These are phyloP conservation scores for Aphidoletes aphidimyza DNA, from an alignment of 2,888 invertebrate genomes.

Conservation along the genomic window DNA sequence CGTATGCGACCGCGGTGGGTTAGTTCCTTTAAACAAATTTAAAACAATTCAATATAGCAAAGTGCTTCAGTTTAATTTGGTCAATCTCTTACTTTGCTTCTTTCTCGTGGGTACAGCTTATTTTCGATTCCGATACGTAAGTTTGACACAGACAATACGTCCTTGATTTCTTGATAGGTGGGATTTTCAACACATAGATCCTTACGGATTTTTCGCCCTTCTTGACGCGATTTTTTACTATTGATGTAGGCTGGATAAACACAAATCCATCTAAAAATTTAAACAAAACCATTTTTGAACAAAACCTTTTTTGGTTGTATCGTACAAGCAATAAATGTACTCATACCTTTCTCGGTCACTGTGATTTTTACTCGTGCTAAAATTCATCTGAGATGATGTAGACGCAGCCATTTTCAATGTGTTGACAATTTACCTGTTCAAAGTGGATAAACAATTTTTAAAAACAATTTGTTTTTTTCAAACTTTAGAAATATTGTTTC, in stretches of 20 bases:
- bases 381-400: slow-evolving; percentile 70
- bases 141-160: slow-evolving; percentile 86
- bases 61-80: too few relatives aligned
- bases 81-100: slow-evolving; percentile 75
- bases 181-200: slow-evolving; percentile 93
- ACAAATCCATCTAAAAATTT: slow-evolving; percentile 85
- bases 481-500: too few relatives aligned
- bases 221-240: slow-evolving; percentile 88
- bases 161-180: slow-evolving; percentile 92
- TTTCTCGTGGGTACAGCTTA: slow-evolving; percentile 90
- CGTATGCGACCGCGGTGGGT: slow-evolving; percentile 87
- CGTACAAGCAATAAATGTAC: neutral
- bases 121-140: slow-evolving; percentile 90
- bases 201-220: slow-evolving; percentile 88
- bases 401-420: slow-evolving; percentile 64
- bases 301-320: neutral
- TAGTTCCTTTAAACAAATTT: slow-evolving; percentile 71
- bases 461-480: too few relatives aligned
- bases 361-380: slow-evolving; percentile 81
- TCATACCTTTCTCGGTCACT: slow-evolving; percentile 79
- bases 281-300: neutral
- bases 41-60: neutral
- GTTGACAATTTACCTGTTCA: too few relatives aligned
- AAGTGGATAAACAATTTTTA: too few relatives aligned
- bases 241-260: slow-evolving; percentile 97